These are phyloP conservation scores for Hylaea fasciaria DNA, from an alignment of 2,888 invertebrate species.

Conservation along the genomic window DNA sequence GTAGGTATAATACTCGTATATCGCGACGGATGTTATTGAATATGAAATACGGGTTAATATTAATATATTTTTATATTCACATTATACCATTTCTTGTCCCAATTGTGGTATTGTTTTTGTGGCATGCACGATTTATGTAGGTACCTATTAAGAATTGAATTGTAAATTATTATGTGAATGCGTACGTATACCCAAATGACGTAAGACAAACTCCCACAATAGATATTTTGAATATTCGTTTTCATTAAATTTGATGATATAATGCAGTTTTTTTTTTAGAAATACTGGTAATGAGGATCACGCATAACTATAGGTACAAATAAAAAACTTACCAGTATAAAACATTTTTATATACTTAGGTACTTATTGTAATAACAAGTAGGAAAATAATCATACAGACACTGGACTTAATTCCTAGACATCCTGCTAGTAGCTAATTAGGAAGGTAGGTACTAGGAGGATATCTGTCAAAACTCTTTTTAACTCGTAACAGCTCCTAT, in stretches of 20 bases:
- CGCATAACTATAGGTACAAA: too few relatives aligned
- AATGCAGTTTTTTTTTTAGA: too few relatives aligned
- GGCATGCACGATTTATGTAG: neutral
- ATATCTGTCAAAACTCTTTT: too few relatives aligned
- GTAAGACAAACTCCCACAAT: neutral
- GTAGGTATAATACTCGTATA: neutral
- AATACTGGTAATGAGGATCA: too few relatives aligned
- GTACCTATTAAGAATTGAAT: neutral
- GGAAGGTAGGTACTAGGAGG: neutral
- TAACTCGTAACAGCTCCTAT: neutral
- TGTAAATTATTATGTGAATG: neutral
- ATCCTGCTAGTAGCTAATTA: neutral
- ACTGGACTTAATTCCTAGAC: neutral
- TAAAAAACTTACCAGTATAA: too few relatives aligned
- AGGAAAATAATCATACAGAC: neutral
- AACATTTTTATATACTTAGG: too few relatives aligned
- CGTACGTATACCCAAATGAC: neutral
- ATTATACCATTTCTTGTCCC: neutral
- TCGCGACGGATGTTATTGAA: constrained; percentile 4
- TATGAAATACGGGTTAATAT: constrained; percentile 20
- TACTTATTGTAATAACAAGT: too few relatives aligned
- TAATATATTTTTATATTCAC: constrained; percentile 2
- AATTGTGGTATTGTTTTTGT: neutral
- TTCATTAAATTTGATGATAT: too few relatives aligned
- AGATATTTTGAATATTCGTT: too few relatives aligned